phyloP scores from a whole-genome alignment of 1,140 invertebrate genomes.

The Caenorhabditis brenneri region DNA sequence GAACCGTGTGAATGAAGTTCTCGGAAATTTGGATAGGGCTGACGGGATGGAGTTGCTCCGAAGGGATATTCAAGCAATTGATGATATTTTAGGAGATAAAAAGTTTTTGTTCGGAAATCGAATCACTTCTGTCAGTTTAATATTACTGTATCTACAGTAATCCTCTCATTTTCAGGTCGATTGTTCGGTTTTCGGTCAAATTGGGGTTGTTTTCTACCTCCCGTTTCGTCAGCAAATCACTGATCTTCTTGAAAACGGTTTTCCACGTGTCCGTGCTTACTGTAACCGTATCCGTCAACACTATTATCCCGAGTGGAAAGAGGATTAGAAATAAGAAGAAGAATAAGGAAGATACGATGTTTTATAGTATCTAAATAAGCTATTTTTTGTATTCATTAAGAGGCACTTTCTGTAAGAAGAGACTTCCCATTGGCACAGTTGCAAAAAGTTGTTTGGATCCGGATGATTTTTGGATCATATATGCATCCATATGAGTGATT shows the following conservation, averaged over 20 bases:
- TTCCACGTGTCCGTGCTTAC: constrained; percentile 49
- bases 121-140: constrained; percentile 40
- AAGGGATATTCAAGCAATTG: constrained; percentile 54
- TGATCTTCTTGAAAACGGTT: constrained; percentile 58
- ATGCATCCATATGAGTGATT: no score
- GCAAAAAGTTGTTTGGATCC: no score
- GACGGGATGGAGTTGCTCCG: constrained; percentile 43
- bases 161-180: constrained; percentile 51
- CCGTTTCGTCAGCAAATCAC: constrained; percentile 56
- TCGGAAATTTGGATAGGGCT: constrained; percentile 45
- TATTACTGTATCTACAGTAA: not conserved
- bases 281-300: constrained; percentile 54
- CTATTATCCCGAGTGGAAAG: constrained; percentile 59
- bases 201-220: constrained; percentile 52
- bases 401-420: no score
- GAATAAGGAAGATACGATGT: not conserved
- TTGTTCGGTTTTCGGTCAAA: constrained; percentile 56
- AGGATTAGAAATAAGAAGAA: constrained; percentile 22
- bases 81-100: constrained; percentile 55
- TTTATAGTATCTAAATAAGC: not conserved
- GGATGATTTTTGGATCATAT: no score
- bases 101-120: constrained; percentile 56
- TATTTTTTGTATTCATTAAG: not conserved
- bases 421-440: no score
- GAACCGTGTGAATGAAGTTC: constrained; percentile 37